phyloP scores from a whole-genome alignment of 2,888 invertebrate species.

The Eustalomyia histrio region DNA sequence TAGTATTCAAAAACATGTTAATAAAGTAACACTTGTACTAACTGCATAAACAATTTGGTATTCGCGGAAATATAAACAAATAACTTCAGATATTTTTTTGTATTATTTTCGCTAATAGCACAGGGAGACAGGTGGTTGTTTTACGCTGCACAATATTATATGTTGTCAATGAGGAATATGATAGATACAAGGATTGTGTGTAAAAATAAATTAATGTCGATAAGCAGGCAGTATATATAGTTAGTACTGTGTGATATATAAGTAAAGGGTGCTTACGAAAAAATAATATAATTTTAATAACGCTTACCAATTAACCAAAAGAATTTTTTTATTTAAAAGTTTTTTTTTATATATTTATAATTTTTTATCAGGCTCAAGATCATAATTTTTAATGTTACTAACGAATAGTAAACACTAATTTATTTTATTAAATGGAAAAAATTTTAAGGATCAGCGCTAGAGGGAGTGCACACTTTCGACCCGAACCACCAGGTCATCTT shows the following conservation, averaged over 20 bases:
- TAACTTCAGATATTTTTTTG: slow-evolving; percentile 40
- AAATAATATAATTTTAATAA: not conserved
- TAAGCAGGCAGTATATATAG: slow-evolving; percentile 37
- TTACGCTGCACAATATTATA: slow-evolving; percentile 1
- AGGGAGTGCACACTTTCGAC: too few relatives aligned
- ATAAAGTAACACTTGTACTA: slow-evolving; percentile 57
- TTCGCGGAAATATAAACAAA: slow-evolving; percentile 57
- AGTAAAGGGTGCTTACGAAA: not conserved
- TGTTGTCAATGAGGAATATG: slow-evolving; percentile 36
- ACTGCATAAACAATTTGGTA: slow-evolving; percentile 60
- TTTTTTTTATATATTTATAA: too few relatives aligned
- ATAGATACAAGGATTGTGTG: not conserved
- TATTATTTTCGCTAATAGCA: not conserved
- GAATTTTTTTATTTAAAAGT: too few relatives aligned
- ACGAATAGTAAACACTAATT: too few relatives aligned
- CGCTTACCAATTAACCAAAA: too few relatives aligned
- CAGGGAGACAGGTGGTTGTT: slow-evolving; percentile 18
- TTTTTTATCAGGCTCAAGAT: too few relatives aligned
- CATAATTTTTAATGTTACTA: too few relatives aligned
- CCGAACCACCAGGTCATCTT: too few relatives aligned
- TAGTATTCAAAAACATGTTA: slow-evolving; percentile 49
- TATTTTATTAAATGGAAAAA: too few relatives aligned
- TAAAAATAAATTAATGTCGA: slow-evolving; percentile 22
- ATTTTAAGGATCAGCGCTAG: too few relatives aligned
- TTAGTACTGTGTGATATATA: slow-evolving; percentile 12